These are phyloP conservation scores for Pluvialis apricaria DNA, from an alignment of 2,113 vertebrate genomes.

Conservation along the genomic window DNA sequence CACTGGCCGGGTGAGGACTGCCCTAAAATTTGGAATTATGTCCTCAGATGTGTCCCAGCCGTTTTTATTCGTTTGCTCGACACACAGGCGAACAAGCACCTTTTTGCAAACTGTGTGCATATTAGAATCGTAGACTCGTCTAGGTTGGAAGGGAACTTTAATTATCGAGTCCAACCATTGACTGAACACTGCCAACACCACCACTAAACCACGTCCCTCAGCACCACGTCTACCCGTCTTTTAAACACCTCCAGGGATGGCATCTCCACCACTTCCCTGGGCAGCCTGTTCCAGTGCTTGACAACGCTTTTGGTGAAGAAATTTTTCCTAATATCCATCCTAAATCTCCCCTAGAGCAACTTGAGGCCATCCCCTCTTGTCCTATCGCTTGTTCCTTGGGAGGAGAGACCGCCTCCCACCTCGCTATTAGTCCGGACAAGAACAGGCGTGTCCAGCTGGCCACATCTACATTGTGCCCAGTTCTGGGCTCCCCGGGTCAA, in stretches of 20 bases:
- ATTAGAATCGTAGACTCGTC: background rate
- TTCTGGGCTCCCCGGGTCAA: too few species aligned
- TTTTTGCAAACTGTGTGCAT: accelerated
- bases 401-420: background rate
- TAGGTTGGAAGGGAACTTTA: background rate
- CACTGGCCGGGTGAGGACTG: background rate
- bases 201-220: background rate
- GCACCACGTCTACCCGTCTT: background rate
- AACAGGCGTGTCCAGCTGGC: accelerated
- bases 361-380: background rate
- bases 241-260: background rate
- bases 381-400: background rate
- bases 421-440: background rate
- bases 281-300: background rate
- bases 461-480: too few species aligned
- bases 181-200: too few species aligned
- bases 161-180: background rate
- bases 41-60: background rate
- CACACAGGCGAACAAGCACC: background rate
- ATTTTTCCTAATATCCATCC: background rate
- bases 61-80: background rate
- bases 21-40: background rate
- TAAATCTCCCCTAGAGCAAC: background rate
- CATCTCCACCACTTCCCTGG: background rate
- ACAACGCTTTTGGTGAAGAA: background rate